These are phyloP conservation scores for Caenorhabditis sinica DNA, from an alignment of 2,888 invertebrate species.

Conservation along the genomic window DNA sequence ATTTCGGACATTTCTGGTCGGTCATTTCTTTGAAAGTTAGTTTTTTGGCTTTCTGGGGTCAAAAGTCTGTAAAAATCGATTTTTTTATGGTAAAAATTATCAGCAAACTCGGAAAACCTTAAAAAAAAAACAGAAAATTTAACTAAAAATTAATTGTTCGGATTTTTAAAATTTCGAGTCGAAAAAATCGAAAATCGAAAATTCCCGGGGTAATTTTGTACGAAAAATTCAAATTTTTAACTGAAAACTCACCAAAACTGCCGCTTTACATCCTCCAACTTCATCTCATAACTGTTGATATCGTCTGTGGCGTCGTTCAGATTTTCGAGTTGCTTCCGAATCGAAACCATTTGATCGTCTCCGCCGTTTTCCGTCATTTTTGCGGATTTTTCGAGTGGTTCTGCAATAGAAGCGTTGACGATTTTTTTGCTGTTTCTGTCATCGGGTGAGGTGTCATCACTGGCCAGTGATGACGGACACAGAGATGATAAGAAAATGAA, in stretches of 20 bases:
- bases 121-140: too few relatives aligned
- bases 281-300: constrained; percentile 60
- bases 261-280: constrained; percentile 46
- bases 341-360: constrained; percentile 51
- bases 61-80: too few relatives aligned
- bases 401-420: neutral
- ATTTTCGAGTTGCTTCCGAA: constrained; percentile 58
- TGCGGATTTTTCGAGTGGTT: constrained; percentile 1
- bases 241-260: constrained; percentile 49
- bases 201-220: neutral
- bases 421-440: neutral
- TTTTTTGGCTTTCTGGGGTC: too few relatives aligned
- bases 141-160: too few relatives aligned
- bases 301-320: constrained; percentile 62
- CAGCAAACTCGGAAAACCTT: too few relatives aligned
- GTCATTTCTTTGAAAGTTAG: too few relatives aligned
- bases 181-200: too few relatives aligned
- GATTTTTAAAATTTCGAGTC: neutral
- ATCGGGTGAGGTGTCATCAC: too few relatives aligned
- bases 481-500: neutral
- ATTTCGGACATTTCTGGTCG: too few relatives aligned
- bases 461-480: constrained; percentile 1
- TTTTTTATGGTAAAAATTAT: too few relatives aligned
- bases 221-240: neutral
- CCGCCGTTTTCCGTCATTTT: constrained; percentile 54